phyloP scores from a whole-genome alignment of 2,888 invertebrate genomes.

The Nezara viridula region DNA sequence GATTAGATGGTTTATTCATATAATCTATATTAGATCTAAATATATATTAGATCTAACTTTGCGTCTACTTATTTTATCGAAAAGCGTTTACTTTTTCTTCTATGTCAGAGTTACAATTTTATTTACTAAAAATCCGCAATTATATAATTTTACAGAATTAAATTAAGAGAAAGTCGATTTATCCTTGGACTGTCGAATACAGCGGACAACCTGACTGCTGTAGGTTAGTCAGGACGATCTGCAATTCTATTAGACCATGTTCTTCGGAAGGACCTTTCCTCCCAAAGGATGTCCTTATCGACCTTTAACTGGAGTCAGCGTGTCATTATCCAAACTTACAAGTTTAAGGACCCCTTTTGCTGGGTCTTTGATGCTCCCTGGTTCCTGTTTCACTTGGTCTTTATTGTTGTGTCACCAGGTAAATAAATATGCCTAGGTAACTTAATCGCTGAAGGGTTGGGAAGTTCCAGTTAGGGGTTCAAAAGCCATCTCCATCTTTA shows the following conservation, averaged over 20 bases:
- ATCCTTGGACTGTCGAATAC: neutral
- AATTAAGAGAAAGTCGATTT: neutral
- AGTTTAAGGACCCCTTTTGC: neutral
- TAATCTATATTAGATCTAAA: no score
- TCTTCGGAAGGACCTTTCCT: neutral
- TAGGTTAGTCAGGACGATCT: neutral
- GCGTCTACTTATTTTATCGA: no score
- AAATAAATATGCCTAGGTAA: neutral
- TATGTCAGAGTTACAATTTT: no score
- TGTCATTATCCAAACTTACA: neutral
- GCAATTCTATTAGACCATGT: conserved; percentile 4
- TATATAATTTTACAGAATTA: neutral
- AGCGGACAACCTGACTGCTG: neutral
- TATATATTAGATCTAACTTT: no score
- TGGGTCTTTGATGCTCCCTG: neutral
- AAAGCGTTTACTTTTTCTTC: no score
- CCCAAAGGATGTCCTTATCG: neutral
- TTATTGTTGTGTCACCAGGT: neutral
- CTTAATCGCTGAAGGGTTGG: neutral
- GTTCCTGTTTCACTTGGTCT: neutral
- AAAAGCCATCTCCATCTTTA: neutral
- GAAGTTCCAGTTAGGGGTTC: neutral
- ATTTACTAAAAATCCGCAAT: no score
- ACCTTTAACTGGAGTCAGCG: neutral
- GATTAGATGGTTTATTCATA: no score